These are phyloP conservation scores for Melanostoma mellinum DNA, from an alignment of 2,888 invertebrate genomes.

Conservation along the genomic window DNA sequence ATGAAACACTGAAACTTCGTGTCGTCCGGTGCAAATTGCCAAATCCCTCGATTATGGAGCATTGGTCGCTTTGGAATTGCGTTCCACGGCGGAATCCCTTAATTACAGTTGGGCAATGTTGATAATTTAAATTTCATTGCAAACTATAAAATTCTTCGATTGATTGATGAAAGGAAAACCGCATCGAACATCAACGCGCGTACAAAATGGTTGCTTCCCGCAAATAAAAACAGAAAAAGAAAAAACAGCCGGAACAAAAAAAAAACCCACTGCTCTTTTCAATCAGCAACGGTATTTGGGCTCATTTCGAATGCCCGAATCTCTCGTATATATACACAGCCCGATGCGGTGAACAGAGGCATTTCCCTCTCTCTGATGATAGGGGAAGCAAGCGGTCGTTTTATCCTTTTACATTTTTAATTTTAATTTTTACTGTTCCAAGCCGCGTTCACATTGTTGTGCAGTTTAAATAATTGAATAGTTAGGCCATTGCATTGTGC, in stretches of 20 bases:
- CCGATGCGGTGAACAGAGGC: constrained; percentile 28
- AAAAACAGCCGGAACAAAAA: constrained; percentile 20
- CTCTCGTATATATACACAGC: constrained; percentile 36
- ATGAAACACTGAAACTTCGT: neutral
- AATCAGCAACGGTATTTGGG: constrained; percentile 56
- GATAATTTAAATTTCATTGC: constrained; percentile 71
- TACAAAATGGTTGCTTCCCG: constrained; percentile 40
- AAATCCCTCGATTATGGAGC: neutral
- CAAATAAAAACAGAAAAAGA: constrained; percentile 3
- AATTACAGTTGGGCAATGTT: constrained; percentile 68
- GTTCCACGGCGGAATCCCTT: constrained; percentile 46
- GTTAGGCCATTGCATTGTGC: constrained; percentile 50
- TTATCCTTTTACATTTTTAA: constrained; percentile 53
- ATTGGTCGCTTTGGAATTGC: constrained; percentile 24
- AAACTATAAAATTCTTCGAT: constrained; percentile 72
- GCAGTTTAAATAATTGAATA: constrained; percentile 65
- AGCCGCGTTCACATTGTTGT: constrained; percentile 47
- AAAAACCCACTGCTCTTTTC: constrained; percentile 42
- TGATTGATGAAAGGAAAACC: constrained; percentile 72
- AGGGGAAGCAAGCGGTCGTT: constrained; percentile 22
- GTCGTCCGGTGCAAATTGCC: neutral
- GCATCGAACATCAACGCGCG: constrained; percentile 31
- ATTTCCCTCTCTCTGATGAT: constrained; percentile 34
- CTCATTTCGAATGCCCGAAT: constrained; percentile 50
- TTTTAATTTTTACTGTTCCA: constrained; percentile 6